Evolutionary conservation across 2,888 invertebrate genomes (phyloP).

Genomic region (Drosophila diplacantha): DNA sequence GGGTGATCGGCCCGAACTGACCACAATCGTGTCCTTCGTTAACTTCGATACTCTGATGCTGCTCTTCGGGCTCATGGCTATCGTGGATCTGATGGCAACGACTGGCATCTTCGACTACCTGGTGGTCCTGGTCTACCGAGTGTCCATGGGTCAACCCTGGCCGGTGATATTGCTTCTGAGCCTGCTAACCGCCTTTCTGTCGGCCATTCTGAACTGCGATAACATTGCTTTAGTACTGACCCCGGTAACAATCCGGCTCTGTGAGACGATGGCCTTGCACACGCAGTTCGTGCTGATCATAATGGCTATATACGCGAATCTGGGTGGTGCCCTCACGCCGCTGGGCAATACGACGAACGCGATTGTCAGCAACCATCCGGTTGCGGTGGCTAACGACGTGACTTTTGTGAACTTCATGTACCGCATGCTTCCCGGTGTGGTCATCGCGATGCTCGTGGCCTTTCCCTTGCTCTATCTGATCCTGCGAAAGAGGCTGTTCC

Average conservation of each 20-base stretch:
- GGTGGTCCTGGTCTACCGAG: neutral
- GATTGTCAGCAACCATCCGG: neutral
- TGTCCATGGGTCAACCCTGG: neutral
- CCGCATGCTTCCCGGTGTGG: neutral
- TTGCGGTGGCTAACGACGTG: neutral
- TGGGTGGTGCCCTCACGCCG: neutral
- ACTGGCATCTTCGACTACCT: neutral
- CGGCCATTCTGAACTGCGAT: conserved; percentile 1
- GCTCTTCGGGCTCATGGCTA: neutral
- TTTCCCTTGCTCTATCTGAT: neutral
- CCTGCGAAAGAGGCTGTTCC: neutral
- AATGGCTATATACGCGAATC: neutral
- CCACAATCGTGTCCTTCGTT: conserved; percentile 84
- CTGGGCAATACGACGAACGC: neutral
- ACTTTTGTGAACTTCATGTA: neutral
- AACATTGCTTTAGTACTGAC: conserved; percentile 1
- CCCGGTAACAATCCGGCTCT: neutral
- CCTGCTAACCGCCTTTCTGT: neutral
- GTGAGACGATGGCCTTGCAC: neutral
- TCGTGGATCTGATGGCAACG: neutral
- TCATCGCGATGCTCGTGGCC: neutral
- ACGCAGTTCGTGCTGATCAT: neutral
- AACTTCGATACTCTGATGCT: conserved; percentile 85
- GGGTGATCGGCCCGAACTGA: conserved; percentile 83
- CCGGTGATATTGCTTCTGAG: neutral